Evolutionary conservation across 2,113 vertebrate genomes (phyloP), one percentile per base, ranked within the genome.

Genomic region (Eonycteris spelaea): DNA sequence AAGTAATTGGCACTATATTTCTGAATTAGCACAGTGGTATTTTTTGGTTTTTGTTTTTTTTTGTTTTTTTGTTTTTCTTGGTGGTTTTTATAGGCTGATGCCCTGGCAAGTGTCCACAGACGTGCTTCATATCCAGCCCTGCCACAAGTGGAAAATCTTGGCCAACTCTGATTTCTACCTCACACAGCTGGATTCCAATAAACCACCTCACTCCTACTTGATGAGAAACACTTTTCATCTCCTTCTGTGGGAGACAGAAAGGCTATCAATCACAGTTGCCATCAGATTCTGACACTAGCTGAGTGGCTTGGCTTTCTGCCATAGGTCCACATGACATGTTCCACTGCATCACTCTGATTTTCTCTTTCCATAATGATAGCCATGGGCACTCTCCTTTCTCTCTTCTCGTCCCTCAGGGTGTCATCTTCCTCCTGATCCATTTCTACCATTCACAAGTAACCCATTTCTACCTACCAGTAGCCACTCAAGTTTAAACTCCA

Each of bases 211-310:
- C 43, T 88, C 26, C 28, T 48, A 43, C 19, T 92, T 3, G 10
- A 35, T 92, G 18, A 84, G 74, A 96, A 96, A 77, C 18, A 7
- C 35, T 80, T 92, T 80, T 95, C 61, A 65, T 93, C 67, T 74
- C 24, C 40, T 95, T 88, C 53, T 78, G 7, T 26, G 28, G 48
- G 30, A 91, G n/a, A 38, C 16, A 63, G 55, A 19, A 33, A 43
- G 35, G 28, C 22, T 61, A 59, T 82, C 86, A 77, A 59, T 93
- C 85, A 73, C 53, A 78, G 53, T 63, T 61, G 45, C 45, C 38
- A 68, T 57, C 53, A 83, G 53, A 45, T 63, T 88, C 65, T 77
- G 82, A 79, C 75, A 48, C 16, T 53, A 38, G n/a, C 51, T 68
- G n/a, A 74, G 51, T 43, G 30, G 43, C 40, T 45, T 91, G 51